These are phyloP conservation scores for Dryadula phaetusa DNA, from an alignment of 2,888 invertebrate species.

Conservation along the genomic window DNA sequence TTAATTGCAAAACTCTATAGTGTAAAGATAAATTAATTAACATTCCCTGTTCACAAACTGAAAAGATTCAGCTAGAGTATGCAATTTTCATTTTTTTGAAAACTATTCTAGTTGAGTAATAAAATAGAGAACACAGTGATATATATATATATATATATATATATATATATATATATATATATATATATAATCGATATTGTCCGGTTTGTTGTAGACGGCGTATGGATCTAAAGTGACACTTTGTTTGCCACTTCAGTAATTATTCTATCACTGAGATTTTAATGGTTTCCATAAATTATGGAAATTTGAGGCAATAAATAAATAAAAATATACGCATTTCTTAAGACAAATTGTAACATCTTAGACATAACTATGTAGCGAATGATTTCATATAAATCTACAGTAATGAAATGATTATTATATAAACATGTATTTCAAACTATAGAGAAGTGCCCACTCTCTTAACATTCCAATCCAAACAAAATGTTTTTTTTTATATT, in stretches of 20 bases:
- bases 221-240: slow-evolving; percentile 16
- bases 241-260: slow-evolving; percentile 27
- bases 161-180: background rate
- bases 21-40: slow-evolving; percentile 26
- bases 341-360: background rate
- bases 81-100: slow-evolving; percentile 6
- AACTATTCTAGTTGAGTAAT: background rate
- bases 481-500: no score
- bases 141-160: no score
- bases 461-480: no score
- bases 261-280: slow-evolving; percentile 9
- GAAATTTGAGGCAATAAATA: background rate
- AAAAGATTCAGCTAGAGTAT: background rate
- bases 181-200: background rate
- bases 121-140: no score
- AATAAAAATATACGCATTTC: background rate
- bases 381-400: no score
- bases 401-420: no score
- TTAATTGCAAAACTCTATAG: slow-evolving; percentile 18
- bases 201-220: background rate
- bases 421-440: no score
- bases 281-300: slow-evolving; percentile 8
- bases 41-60: slow-evolving; percentile 15
- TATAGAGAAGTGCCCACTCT: no score
- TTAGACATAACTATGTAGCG: background rate